These are phyloP conservation scores for Phyllotis vaccarum DNA, from an alignment of 2,797 vertebrate genomes.

Conservation along the genomic window DNA sequence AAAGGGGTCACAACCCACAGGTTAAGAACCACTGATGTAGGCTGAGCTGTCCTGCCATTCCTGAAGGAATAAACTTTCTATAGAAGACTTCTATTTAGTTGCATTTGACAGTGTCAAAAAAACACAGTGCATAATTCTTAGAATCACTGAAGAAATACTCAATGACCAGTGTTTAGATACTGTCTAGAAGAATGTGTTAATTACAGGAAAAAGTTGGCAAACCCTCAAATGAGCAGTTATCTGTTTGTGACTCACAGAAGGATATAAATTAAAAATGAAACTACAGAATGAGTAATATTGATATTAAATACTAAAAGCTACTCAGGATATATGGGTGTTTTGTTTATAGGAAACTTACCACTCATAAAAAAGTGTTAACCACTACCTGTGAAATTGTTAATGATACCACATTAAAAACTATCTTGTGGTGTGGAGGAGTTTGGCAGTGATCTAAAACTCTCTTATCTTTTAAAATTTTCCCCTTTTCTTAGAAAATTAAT, in stretches of 20 bases:
- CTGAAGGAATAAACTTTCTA: neutral
- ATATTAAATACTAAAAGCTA: neutral
- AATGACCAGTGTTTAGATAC: neutral
- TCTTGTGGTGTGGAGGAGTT: neutral
- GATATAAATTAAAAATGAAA: neutral
- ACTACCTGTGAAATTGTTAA: neutral
- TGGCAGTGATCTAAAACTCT: neutral
- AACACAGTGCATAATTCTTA: neutral
- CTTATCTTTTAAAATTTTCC: neutral
- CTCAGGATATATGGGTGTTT: neutral
- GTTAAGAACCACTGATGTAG: neutral
- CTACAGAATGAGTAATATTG: neutral
- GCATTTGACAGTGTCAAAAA: neutral
- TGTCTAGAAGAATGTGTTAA: neutral
- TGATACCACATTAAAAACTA: neutral
- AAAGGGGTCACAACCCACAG: accelerated
- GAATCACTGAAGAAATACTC: neutral
- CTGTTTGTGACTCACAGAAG: neutral
- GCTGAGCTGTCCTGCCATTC: neutral
- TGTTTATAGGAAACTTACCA: neutral
- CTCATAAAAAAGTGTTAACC: neutral
- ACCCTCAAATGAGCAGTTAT: neutral
- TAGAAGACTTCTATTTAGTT: neutral
- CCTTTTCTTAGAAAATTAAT: neutral
- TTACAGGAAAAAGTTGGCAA: neutral